A percentile compares a stretch with the other conserved stretches of the same genome.
Evolutionary conservation across 2,113 vertebrate species (phyloP).

Genomic region (Monarcha castaneiventris): DNA sequence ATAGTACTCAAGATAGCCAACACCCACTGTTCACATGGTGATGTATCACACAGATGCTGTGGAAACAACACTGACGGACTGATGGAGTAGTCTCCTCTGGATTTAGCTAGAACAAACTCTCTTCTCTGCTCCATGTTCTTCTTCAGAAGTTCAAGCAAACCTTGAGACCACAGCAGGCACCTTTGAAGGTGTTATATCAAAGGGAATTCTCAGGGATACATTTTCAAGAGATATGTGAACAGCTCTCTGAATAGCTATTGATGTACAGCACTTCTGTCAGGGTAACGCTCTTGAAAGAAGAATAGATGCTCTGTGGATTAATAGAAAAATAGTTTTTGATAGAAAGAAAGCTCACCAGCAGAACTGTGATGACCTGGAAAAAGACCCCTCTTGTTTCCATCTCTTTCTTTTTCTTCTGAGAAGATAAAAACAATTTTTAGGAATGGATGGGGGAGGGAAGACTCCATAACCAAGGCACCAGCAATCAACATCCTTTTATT

Average conservation of each 20-base stretch:
- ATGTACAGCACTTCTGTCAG: not conserved
- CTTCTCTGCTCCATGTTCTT: not conserved
- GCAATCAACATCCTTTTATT: not conserved
- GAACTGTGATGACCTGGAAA: not conserved
- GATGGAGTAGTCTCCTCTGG: not conserved
- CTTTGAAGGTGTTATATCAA: not conserved
- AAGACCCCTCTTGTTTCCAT: not conserved
- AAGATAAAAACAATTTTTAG: not conserved
- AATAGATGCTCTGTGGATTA: not conserved
- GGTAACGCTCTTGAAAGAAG: not conserved
- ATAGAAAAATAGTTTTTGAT: not conserved
- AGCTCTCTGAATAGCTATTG: not conserved
- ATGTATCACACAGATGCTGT: not conserved
- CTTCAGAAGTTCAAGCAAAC: not conserved
- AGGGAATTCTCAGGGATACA: not conserved
- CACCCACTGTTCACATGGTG: not conserved
- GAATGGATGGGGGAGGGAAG: not conserved
- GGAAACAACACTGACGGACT: not conserved
- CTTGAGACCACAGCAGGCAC: not conserved
- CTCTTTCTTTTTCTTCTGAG: not conserved
- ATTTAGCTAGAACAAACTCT: not conserved
- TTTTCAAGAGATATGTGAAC: not conserved
- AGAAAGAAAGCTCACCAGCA: not conserved
- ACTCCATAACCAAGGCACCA: not conserved
- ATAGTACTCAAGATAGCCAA: not conserved